Evolutionary conservation across 2,113 vertebrate genomes (phyloP).

Genomic region (Chinchilla lanigera): DNA sequence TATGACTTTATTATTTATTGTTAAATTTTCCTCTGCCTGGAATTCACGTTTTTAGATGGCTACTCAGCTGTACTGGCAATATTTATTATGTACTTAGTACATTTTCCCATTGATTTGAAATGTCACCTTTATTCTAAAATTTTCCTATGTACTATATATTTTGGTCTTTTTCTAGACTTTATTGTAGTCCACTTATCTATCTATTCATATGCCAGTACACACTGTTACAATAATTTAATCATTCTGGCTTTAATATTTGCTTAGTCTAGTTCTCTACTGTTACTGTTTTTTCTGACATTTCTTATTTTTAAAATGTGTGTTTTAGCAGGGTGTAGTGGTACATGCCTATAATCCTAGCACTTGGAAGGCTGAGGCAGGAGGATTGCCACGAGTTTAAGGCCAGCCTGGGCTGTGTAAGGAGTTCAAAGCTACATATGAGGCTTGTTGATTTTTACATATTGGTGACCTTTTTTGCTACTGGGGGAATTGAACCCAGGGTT

Average conservation of each 20-base stretch:
- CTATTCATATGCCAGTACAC: background rate
- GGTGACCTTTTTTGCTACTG: background rate
- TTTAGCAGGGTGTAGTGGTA: background rate
- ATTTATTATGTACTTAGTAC: background rate
- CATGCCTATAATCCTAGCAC: background rate
- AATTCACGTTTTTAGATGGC: background rate
- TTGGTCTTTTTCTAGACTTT: background rate
- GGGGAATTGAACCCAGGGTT: background rate
- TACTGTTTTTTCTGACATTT: background rate
- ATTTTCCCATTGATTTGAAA: background rate
- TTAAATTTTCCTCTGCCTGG: background rate
- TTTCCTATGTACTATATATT: background rate
- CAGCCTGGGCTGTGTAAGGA: background rate
- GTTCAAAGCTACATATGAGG: background rate
- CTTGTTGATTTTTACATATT: background rate
- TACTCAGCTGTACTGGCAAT: background rate
- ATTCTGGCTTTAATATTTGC: background rate
- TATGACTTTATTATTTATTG: background rate
- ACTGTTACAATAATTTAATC: background rate
- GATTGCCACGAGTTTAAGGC: background rate
- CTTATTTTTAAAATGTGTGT: background rate
- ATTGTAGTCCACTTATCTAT: background rate
- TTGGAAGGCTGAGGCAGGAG: background rate
- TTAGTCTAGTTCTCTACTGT: background rate
- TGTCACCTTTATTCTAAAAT: background rate